phyloP scores from a whole-genome alignment of 2,797 vertebrate genomes.

The Cossypha polioptera region DNA sequence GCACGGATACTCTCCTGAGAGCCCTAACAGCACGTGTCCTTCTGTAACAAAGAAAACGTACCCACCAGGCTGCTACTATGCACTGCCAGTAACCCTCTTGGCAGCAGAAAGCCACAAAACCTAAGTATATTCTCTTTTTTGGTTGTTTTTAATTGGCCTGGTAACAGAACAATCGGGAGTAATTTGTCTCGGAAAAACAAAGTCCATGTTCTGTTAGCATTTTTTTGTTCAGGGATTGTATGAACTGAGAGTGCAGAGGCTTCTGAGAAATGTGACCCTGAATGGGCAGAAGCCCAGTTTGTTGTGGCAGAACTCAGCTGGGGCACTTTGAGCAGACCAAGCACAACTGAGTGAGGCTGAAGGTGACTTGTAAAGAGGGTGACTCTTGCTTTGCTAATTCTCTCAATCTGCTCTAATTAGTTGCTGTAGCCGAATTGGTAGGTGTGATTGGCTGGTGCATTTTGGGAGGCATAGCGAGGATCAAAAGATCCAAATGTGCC shows the following conservation, averaged over 20 bases:
- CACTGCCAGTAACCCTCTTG: background rate
- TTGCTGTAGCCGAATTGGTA: background rate
- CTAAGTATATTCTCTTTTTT: background rate
- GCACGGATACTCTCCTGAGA: background rate
- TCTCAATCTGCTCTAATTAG: constrained; percentile 20
- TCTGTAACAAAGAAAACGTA: background rate
- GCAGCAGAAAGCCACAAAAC: background rate
- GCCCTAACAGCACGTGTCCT: background rate
- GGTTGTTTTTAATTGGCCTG: background rate
- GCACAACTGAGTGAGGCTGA: background rate
- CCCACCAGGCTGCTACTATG: background rate
- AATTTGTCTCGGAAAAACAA: background rate
- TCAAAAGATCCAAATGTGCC: background rate
- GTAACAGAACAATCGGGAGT: background rate
- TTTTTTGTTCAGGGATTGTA: background rate
- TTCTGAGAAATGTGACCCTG: background rate
- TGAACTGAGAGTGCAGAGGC: background rate
- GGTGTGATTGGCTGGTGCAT: background rate
- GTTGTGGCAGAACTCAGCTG: background rate
- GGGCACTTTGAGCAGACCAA: background rate
- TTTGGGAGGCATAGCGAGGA: background rate
- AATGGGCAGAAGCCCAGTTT: background rate
- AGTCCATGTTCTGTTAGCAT: background rate
- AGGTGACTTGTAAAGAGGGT: constrained; percentile 22
- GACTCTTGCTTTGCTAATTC: background rate